Percentiles rank a stretch among this genome's conserved stretches.
phyloP scores from a whole-genome alignment of 2,113 vertebrate species.

The Petroica traversi region DNA sequence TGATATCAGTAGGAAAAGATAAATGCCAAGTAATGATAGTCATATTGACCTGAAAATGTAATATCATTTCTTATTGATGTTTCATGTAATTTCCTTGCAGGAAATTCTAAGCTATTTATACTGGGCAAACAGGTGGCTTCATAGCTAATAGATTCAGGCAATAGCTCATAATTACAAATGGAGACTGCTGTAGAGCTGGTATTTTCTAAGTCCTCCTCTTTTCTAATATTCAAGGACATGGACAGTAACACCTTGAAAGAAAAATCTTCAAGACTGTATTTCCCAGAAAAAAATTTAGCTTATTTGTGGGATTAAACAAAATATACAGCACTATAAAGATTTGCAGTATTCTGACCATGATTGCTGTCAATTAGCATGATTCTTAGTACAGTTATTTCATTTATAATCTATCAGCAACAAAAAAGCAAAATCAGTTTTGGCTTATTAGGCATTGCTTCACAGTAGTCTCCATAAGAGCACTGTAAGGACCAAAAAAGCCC shows the following conservation, averaged over 20 bases:
- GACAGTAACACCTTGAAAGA: neutral
- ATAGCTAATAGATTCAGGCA: constrained; percentile 12
- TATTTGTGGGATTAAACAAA: neutral
- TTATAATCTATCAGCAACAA: neutral
- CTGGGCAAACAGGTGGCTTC: constrained; percentile 33
- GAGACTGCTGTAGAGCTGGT: neutral
- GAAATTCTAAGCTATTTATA: constrained; percentile 55
- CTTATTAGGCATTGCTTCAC: neutral
- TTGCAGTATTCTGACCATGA: neutral
- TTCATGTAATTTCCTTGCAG: constrained; percentile 53
- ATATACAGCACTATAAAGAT: neutral
- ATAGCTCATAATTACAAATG: constrained; percentile 44
- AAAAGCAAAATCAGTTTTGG: neutral
- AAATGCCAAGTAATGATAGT: constrained; percentile 39
- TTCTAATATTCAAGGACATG: constrained; percentile 11
- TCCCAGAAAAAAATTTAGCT: neutral
- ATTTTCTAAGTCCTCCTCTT: neutral
- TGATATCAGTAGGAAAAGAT: constrained; percentile 30
- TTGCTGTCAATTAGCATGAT: neutral
- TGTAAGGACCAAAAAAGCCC: neutral
- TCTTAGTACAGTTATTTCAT: neutral
- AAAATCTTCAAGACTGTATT: neutral
- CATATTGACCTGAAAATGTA: constrained; percentile 41
- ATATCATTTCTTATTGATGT: constrained; percentile 30
- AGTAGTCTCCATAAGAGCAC: neutral